Base-by-base conservation (phyloP, 2,113 vertebrate genomes). In the Myocastor coypus region DNA sequence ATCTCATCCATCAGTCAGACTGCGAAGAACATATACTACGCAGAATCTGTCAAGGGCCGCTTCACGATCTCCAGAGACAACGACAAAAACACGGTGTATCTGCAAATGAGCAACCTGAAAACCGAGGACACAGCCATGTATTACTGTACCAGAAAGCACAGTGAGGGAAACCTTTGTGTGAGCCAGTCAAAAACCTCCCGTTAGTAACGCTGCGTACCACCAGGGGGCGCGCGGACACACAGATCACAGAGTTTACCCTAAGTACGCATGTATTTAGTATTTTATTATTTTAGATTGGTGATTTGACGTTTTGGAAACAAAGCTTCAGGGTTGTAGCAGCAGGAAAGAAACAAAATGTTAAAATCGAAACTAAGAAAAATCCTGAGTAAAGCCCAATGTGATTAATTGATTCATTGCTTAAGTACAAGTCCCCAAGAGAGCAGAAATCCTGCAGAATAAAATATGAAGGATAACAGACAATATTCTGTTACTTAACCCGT, bases 261-360 rank as follows among this genome's bases (percentile, higher is more conserved):
- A 30, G 64, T 34, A 14, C 8, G 5, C 13, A 68, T 13, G 24
- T 9, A 63, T 28, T 63, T 63, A 28, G 7, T 63, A 32, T 12
- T 4, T 32, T 34, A 16, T 68, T 68, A 13, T 14, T 68, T 68
- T 99, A 99, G 98, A 99, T 99, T 99, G 99, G 98, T 99, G 99
- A 99, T 61, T 7, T 61, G 5, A 61, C 59, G 24, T 24, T 61
- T 61, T 61, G 7, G 24, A 61, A 22, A 61, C 19, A 99, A 99
- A 98, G 98, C 98, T 99, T 98, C 98, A 98, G 98, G 98, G 99
- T 99, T 99, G 99, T 99, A 99, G 99, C 98, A 99, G 99, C 98
- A 99, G 98, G 98, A 99, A 99, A 98, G 98, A 99, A 99, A 98
- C 98, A 99, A 99, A 99, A 99, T 99, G 99, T 99, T 99, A 99